Evolutionary conservation across 2,113 vertebrate genomes (phyloP), one percentile per base, ranked within the genome.

Genomic region (Scalopus aquaticus): DNA sequence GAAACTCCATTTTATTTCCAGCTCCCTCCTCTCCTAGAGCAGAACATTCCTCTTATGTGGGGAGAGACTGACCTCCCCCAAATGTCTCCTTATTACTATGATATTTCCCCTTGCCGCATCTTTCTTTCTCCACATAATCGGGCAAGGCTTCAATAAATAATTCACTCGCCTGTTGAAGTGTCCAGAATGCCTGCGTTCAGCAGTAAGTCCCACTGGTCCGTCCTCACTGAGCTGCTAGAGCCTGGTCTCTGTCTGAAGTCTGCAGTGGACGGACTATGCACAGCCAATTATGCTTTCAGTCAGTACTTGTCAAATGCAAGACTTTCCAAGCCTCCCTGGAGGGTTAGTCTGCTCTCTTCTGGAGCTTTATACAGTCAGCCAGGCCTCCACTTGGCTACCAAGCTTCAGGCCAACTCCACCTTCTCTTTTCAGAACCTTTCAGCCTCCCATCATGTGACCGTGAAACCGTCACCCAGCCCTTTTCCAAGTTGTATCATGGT

Each of bases 351-450:
- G 32, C 37, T 69, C 39, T 77, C 1, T 56, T 87, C 80, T 26
- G 70, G n/a, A 86, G 49, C 39, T 76, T 90, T 67, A 90, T 26
- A 54, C 13, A 0, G 35, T 20, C 6, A 62, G 20, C 7, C 24
- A 62, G n/a, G 24, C 15, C 91, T 62, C 35, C 12, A n/a, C 85
- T 95, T 39, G n/a, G 39, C 35, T 81, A 73, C 32, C 37, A 62
- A 56, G 24, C 37, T 84, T 89, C 28, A 89, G 24, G 46, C 26
- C 49, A 88, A 80, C 37, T 82, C 67, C n/a, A 65, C 60, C 16
- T 90, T 60, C 56, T 56, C 73, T 78, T 78, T 90, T 62, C 35
- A 88, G 46, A 93, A 88, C 9, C 83, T n/a, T 77, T 70, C 30
- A 74, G 35, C 51, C 5, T 79, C 30, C 56, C 77, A 56, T 69